Conservation (phyloP, 2,888 invertebrate species). For the Phymatocera aterrima region DNA sequence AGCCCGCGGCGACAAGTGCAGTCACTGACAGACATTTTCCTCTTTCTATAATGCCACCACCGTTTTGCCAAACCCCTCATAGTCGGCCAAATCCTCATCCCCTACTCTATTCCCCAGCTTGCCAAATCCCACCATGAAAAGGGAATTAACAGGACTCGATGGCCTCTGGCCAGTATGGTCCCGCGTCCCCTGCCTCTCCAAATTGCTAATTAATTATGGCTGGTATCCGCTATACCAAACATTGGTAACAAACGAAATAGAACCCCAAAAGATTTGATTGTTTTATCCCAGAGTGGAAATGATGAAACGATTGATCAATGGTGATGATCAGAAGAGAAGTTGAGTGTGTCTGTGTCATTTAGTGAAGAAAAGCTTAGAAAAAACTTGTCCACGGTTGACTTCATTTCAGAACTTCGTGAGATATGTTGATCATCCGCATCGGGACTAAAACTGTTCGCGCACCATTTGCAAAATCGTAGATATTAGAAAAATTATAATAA, state of each 20-base stretch:
- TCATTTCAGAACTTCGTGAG: too few relatives aligned
- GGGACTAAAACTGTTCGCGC: too few relatives aligned
- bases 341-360: too few relatives aligned
- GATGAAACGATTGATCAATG: constrained; percentile 11
- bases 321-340: background rate
- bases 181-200: background rate
- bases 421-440: too few relatives aligned
- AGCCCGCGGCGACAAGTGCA: constrained; percentile 26
- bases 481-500: too few relatives aligned
- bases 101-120: background rate
- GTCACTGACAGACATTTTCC: constrained; percentile 22
- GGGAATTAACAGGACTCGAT: background rate
- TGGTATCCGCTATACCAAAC: constrained; percentile 28
- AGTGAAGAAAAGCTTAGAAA: too few relatives aligned
- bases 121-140: background rate
- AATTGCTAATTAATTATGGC: constrained; percentile 17
- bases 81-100: too few relatives aligned
- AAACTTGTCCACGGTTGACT: too few relatives aligned
- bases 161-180: constrained; percentile 13
- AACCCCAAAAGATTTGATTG: constrained; percentile 21
- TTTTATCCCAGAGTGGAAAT: constrained; percentile 13
- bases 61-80: background rate
- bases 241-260: constrained; percentile 13
- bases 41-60: background rate
- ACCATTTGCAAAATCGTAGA: too few relatives aligned